Percentiles rank a stretch among this genome's conserved stretches.
Evolutionary conservation across 2,888 invertebrate species (phyloP).

Genomic region (Halictus ligatus): DNA sequence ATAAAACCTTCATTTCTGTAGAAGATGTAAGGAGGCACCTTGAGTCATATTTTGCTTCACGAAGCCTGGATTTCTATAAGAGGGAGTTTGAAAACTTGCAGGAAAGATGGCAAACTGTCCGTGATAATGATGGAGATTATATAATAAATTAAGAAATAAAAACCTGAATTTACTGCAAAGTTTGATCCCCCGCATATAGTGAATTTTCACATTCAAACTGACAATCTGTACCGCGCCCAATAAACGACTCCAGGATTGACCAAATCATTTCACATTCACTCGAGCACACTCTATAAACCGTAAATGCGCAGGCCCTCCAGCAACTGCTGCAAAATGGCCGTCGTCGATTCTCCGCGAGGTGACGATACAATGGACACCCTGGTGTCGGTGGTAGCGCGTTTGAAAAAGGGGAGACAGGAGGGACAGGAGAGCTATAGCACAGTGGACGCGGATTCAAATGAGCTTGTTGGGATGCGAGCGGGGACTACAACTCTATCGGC

Average conservation of each 20-base stretch:
- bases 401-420: not conserved
- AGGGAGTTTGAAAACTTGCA: too few relatives aligned
- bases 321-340: not conserved
- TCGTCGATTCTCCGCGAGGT: not conserved
- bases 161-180: too few relatives aligned
- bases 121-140: too few relatives aligned
- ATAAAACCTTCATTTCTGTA: too few relatives aligned
- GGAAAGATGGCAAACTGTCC: too few relatives aligned
- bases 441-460: constrained; percentile 56
- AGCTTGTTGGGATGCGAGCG: constrained; percentile 28
- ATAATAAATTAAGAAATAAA: too few relatives aligned
- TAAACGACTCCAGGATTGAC: not conserved
- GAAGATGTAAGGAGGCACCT: too few relatives aligned
- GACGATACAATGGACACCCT: not conserved
- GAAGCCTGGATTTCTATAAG: too few relatives aligned
- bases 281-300: not conserved
- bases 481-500: constrained; percentile 54
- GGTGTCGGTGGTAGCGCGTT: not conserved
- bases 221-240: too few relatives aligned
- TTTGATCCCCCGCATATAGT: too few relatives aligned
- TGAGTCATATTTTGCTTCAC: too few relatives aligned
- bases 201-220: too few relatives aligned
- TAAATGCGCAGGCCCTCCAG: not conserved
- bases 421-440: not conserved
- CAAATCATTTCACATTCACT: not conserved